phyloP scores from a whole-genome alignment of 2,113 vertebrate species.

The Candoia aspera region DNA sequence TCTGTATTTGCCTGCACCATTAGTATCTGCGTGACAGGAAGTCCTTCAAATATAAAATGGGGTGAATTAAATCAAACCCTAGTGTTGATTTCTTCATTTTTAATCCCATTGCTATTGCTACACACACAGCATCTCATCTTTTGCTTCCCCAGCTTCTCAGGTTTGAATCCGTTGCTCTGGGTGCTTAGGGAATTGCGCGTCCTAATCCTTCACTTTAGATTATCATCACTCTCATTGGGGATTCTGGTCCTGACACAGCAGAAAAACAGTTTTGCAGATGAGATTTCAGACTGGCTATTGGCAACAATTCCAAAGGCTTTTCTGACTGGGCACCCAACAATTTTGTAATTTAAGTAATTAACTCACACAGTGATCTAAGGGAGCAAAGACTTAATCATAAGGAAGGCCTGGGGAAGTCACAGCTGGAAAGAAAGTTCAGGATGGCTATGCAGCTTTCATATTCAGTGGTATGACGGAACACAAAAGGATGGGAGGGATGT shows the following conservation, averaged over 20 bases:
- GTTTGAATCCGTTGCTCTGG: background rate
- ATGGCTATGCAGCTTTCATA: background rate
- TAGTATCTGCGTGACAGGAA: background rate
- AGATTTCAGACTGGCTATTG: slow-evolving; percentile 26
- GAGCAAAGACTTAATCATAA: slow-evolving; percentile 7
- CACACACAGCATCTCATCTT: background rate
- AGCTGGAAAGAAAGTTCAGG: background rate
- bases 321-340: slow-evolving; percentile 24
- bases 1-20: background rate
- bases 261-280: slow-evolving; percentile 12
- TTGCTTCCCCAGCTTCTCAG: background rate
- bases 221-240: slow-evolving; percentile 23
- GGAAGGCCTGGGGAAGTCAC: background rate
- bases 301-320: slow-evolving; percentile 17
- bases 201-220: slow-evolving; percentile 14
- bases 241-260: slow-evolving; percentile 30
- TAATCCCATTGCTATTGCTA: background rate
- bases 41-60: background rate
- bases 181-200: background rate
- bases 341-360: slow-evolving; percentile 35
- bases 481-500: background rate
- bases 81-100: background rate
- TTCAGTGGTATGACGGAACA: background rate
- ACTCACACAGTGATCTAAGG: slow-evolving; percentile 15
- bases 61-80: background rate